Conservation (phyloP, 1,140 invertebrate genomes). For the Heliconius eleuchia region DNA sequence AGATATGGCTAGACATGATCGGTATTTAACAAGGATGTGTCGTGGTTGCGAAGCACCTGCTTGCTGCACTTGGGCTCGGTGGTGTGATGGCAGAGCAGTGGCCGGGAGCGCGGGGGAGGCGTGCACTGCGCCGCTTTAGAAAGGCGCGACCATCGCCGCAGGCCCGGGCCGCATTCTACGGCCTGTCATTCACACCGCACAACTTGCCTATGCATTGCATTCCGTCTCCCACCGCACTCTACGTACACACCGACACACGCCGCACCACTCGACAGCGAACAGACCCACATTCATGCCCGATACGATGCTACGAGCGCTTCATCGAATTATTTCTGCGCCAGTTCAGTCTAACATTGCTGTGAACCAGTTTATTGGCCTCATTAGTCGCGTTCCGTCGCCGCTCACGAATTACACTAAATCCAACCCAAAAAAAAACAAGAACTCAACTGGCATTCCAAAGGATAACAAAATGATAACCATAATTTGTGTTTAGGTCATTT, state of each 20-base stretch:
- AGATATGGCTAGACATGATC: slow-evolving; percentile 77
- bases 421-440: slow-evolving; percentile 55
- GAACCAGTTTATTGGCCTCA: slow-evolving; percentile 72
- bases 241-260: slow-evolving; percentile 50
- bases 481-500: slow-evolving; percentile 81
- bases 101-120: slow-evolving; percentile 52
- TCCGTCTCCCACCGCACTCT: slow-evolving; percentile 71
- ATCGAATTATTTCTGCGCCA: slow-evolving; percentile 70
- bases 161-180: slow-evolving; percentile 79
- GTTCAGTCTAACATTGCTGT: slow-evolving; percentile 65
- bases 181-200: slow-evolving; percentile 80
- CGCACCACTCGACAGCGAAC: slow-evolving; percentile 47
- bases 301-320: slow-evolving; percentile 53
- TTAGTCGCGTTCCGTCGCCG: slow-evolving; percentile 55
- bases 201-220: slow-evolving; percentile 80
- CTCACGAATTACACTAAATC: slow-evolving; percentile 56
- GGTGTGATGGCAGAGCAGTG: slow-evolving; percentile 61
- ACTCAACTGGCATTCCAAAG: slow-evolving; percentile 65
- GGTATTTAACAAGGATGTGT: slow-evolving; percentile 80
- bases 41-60: slow-evolving; percentile 65
- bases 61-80: slow-evolving; percentile 55
- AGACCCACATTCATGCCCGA: slow-evolving; percentile 50
- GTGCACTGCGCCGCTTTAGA: slow-evolving; percentile 77
- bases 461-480: slow-evolving; percentile 80
- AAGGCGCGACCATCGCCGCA: slow-evolving; percentile 80